phyloP scores from a whole-genome alignment of 2,113 vertebrate species.

The Amblyopsis rosae region DNA sequence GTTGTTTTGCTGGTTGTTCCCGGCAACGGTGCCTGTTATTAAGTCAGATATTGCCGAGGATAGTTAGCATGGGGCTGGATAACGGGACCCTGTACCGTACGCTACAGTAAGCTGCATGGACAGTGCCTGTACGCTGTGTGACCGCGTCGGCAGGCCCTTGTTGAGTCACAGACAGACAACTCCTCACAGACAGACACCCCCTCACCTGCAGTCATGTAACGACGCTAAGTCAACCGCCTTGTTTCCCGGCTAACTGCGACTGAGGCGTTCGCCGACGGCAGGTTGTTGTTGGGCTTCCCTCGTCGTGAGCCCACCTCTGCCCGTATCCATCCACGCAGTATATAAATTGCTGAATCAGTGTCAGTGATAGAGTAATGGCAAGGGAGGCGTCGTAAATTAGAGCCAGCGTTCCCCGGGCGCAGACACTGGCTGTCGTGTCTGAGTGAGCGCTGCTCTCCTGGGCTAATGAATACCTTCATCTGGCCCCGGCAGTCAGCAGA shows the following conservation, averaged over 20 bases:
- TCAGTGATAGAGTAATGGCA: conserved; percentile 93
- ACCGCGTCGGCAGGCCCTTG: not conserved
- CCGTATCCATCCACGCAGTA: conserved; percentile 76
- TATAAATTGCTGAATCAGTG: conserved; percentile 94
- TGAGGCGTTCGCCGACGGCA: conserved; percentile 70
- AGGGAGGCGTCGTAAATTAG: conserved; percentile 89
- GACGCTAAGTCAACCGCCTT: conserved; percentile 61
- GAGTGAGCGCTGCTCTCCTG: conserved; percentile 87
- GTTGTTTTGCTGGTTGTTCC: not conserved
- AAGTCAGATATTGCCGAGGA: not conserved
- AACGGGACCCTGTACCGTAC: not conserved
- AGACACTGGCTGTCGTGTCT: conserved; percentile 85
- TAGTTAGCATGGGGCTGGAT: not conserved
- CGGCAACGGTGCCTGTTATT: too few species aligned
- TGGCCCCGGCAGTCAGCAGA: conserved; percentile 97
- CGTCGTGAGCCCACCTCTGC: conserved; percentile 73
- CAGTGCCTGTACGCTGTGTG: too few species aligned
- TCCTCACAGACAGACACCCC: conserved; percentile 22
- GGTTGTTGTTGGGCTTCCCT: conserved; percentile 50
- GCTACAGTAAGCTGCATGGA: too few species aligned
- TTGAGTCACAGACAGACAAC: conserved; percentile 16
- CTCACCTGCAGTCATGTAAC: conserved; percentile 29
- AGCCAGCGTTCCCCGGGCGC: conserved; percentile 83
- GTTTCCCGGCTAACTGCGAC: conserved; percentile 72
- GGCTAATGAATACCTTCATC: conserved; percentile 99